Percentiles rank a stretch among this genome's conserved stretches.
Conservation (phyloP, 2,888 invertebrate genomes). For the Lissocephala sabroskyi region DNA sequence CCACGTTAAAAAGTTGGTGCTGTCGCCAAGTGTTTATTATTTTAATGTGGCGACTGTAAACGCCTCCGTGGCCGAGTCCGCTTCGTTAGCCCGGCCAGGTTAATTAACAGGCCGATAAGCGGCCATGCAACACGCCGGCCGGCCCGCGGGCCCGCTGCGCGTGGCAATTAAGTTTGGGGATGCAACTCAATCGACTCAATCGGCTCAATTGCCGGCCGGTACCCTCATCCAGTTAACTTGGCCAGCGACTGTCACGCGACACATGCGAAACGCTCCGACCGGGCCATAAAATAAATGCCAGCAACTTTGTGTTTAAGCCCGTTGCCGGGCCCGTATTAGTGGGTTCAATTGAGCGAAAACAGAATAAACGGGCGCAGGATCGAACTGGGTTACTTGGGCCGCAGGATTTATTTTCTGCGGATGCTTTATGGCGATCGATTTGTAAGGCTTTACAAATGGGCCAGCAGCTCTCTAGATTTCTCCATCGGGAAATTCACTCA, state of each 20-base stretch:
- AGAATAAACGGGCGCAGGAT: too few species aligned
- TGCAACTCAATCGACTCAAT: slow-evolving; percentile 19
- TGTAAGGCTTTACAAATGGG: too few species aligned
- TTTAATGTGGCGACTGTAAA: slow-evolving; percentile 38
- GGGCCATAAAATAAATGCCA: slow-evolving; percentile 18
- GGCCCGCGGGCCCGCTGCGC: too few species aligned
- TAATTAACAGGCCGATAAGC: neutral
- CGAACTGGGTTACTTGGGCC: too few species aligned
- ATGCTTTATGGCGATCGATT: too few species aligned
- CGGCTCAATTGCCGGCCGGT: slow-evolving; percentile 3
- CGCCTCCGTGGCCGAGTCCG: slow-evolving; percentile 12
- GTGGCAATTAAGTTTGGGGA: slow-evolving; percentile 15
- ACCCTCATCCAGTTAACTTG: slow-evolving; percentile 18
- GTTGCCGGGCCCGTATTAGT: slow-evolving; percentile 22
- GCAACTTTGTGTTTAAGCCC: neutral
- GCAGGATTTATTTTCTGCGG: too few species aligned
- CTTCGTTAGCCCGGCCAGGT: slow-evolving; percentile 3
- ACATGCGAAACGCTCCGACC: too few species aligned
- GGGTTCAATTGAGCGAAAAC: slow-evolving; percentile 39
- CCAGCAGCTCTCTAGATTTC: too few species aligned
- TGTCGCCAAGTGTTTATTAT: slow-evolving; percentile 51
- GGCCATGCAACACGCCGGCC: too few species aligned
- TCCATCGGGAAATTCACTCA: too few species aligned
- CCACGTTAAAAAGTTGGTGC: slow-evolving; percentile 29
- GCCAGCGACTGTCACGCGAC: slow-evolving; percentile 17